Conservation (phyloP, 2,888 invertebrate species). For the Drosophila niveifrons region DNA sequence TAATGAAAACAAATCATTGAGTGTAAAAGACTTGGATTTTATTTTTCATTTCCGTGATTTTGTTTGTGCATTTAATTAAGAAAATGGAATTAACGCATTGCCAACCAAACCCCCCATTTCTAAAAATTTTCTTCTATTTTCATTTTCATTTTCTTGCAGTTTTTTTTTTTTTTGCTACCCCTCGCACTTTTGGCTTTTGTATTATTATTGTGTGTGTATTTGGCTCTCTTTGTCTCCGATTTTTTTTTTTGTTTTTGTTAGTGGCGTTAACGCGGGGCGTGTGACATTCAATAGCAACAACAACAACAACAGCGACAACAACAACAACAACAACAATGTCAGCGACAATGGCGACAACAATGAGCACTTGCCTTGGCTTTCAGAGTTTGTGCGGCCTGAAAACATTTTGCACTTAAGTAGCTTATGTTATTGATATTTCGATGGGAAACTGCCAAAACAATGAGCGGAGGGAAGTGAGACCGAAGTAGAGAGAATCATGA, state of each 20-base stretch:
- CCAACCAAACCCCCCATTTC: constrained; percentile 5
- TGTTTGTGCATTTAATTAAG: constrained; percentile 84
- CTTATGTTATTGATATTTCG: constrained; percentile 68
- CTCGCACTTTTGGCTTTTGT: constrained; percentile 48
- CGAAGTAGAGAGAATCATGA: neutral
- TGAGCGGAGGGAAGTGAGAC: neutral
- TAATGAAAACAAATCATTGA: constrained; percentile 85
- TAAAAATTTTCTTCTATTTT: constrained; percentile 33
- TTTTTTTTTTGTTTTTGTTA: constrained; percentile 30
- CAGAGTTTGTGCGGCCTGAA: constrained; percentile 34
- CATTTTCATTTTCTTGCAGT: constrained; percentile 19
- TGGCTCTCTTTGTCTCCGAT: constrained; percentile 4
- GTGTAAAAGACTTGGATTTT: constrained; percentile 83
- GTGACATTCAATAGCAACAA: constrained; percentile 47
- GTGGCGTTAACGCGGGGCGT: constrained; percentile 61
- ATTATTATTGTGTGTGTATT: constrained; percentile 17
- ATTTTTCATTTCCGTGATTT: constrained; percentile 84
- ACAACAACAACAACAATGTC: constrained; percentile 24
- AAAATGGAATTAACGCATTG: constrained; percentile 84
- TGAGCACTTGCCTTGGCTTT: constrained; percentile 20
- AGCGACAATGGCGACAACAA: constrained; percentile 34
- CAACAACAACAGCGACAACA: constrained; percentile 26
- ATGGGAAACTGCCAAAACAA: constrained; percentile 35
- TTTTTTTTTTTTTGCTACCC: too few species aligned
- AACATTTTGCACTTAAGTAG: constrained; percentile 64